A percentile compares a stretch with the other conserved stretches of the same genome.
Evolutionary conservation across 2,888 invertebrate species (phyloP).

Genomic region (Malthinus flaveolus): DNA sequence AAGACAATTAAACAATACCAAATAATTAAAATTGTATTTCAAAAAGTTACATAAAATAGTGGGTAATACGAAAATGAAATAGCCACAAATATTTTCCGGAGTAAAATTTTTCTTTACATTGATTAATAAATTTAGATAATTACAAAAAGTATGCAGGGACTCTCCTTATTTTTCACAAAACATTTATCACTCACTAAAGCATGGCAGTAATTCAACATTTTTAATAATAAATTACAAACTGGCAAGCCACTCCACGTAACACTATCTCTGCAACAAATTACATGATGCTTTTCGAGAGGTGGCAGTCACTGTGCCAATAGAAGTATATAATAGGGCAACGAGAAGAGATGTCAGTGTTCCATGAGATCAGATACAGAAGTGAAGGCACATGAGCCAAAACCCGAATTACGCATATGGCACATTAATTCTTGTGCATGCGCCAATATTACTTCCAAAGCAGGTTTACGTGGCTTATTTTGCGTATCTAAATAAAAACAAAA

Average conservation of each 20-base stretch:
- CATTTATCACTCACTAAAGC: conserved; percentile 21
- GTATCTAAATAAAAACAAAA: conserved; percentile 67
- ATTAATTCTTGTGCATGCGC: conserved; percentile 89
- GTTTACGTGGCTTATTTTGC: conserved; percentile 85
- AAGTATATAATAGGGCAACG: conserved; percentile 23
- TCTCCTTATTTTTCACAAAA: conserved; percentile 4
- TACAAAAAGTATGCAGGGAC: conserved; percentile 11
- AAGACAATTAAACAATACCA: too few relatives aligned
- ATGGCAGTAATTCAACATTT: conserved; percentile 22
- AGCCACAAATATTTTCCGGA: neutral
- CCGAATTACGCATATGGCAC: conserved; percentile 85
- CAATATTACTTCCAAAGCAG: conserved; percentile 90
- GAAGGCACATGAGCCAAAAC: conserved; percentile 93
- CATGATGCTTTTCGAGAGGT: conserved; percentile 23
- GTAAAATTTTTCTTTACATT: neutral
- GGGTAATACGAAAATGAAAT: neutral
- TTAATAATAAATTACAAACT: conserved; percentile 23
- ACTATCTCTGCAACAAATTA: conserved; percentile 12
- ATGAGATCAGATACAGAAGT: conserved; percentile 82
- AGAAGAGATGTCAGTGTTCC: conserved; percentile 38
- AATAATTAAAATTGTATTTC: too few relatives aligned
- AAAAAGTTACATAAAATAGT: neutral
- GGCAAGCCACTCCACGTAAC: conserved; percentile 17
- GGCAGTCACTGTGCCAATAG: conserved; percentile 36
- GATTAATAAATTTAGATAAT: neutral